Evolutionary conservation across 2,113 vertebrate species (phyloP).

Genomic region (Crocuta crocuta): DNA sequence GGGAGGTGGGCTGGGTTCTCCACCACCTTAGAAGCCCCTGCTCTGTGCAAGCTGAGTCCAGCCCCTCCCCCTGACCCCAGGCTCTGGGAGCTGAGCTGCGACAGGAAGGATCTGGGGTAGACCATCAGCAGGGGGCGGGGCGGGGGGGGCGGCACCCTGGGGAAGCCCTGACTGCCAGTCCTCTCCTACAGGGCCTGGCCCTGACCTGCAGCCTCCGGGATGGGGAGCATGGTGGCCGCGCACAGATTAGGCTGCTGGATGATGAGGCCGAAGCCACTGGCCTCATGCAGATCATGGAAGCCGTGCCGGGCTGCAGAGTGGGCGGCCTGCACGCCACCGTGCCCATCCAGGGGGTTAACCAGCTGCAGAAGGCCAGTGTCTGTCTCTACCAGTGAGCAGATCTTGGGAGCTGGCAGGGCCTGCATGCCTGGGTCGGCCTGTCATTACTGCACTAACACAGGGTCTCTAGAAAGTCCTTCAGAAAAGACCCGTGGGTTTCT

Average conservation of each 20-base stretch:
- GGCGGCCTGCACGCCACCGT: rapidly evolving
- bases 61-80: background rate
- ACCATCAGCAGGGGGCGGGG: background rate
- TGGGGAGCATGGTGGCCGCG: constrained; percentile 88
- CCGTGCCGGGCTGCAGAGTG: constrained; percentile 82
- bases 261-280: constrained; percentile 81
- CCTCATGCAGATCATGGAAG: constrained; percentile 84
- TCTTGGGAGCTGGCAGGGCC: background rate
- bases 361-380: constrained; percentile 86
- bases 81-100: background rate
- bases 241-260: constrained; percentile 88
- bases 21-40: rapidly evolving
- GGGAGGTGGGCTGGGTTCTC: background rate
- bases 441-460: background rate
- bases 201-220: constrained; percentile 91
- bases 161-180: background rate
- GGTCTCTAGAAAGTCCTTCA: background rate
- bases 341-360: background rate
- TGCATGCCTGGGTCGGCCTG: background rate
- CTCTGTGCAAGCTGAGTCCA: background rate
- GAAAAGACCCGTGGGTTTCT: background rate
- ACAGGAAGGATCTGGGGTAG: background rate
- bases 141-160: rapidly evolving
- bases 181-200: constrained; percentile 84
- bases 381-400: constrained; percentile 90